Conservation (phyloP, 2,888 invertebrate species). For the Calephelis perditalis region DNA sequence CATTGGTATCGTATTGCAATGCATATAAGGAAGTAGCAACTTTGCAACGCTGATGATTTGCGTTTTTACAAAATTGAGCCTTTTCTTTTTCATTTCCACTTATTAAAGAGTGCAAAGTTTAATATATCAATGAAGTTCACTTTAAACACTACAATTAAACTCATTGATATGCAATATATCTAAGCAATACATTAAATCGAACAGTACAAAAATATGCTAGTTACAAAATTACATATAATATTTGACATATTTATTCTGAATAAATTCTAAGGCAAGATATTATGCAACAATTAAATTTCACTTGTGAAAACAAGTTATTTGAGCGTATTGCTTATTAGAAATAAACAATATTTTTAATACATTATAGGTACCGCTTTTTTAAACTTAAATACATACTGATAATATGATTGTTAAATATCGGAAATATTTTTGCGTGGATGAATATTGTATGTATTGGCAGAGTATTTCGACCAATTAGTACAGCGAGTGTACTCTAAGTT, state of each 20-base stretch:
- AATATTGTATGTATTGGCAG: too few species aligned
- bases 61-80: background rate
- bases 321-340: constrained; percentile 4
- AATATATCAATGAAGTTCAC: constrained; percentile 1
- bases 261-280: constrained; percentile 18
- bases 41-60: background rate
- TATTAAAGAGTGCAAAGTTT: background rate
- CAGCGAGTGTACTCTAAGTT: too few species aligned
- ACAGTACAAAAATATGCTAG: constrained; percentile 18
- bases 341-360: background rate
- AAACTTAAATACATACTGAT: too few species aligned
- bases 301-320: constrained; percentile 10
- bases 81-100: background rate
- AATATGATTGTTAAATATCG: too few species aligned
- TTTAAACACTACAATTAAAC: constrained; percentile 5
- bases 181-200: constrained; percentile 14
- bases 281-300: constrained; percentile 14
- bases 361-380: too few species aligned
- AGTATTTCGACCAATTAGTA: too few species aligned
- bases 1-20: too few species aligned
- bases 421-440: too few species aligned
- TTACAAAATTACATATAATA: constrained; percentile 9
- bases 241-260: constrained; percentile 7
- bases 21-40: too few species aligned
- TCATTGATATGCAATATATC: constrained; percentile 3